Evolutionary conservation across 2,888 invertebrate genomes (phyloP).

Genomic region (Dolichopus griseipennis): DNA sequence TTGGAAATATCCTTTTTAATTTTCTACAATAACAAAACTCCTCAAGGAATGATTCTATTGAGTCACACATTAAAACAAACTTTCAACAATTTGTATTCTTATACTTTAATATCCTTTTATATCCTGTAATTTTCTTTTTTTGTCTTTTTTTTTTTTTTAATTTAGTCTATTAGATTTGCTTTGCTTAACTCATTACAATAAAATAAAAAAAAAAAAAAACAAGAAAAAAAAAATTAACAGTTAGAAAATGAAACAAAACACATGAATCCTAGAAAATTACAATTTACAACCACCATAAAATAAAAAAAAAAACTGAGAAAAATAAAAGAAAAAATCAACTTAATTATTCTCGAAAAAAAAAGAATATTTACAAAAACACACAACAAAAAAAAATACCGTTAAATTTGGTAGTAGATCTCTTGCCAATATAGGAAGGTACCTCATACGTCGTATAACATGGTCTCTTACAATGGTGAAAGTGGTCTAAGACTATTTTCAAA

Average conservation of each 20-base stretch:
- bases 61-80: background rate
- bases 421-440: no score
- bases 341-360: background rate
- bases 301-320: background rate
- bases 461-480: no score
- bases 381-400: background rate
- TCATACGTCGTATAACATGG: no score
- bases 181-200: background rate
- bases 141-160: background rate
- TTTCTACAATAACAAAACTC: background rate
- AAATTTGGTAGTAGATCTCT: background rate
- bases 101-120: background rate
- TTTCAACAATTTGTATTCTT: background rate
- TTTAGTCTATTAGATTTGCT: background rate
- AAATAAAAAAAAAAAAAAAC: background rate
- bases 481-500: no score
- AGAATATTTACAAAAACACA: background rate
- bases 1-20: slow-evolving; percentile 6
- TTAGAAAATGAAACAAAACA: no score
- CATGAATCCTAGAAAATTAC: no score
- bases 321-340: background rate
- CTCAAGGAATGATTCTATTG: background rate
- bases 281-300: background rate
- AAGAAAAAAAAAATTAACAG: background rate
- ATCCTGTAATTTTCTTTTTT: background rate